These are phyloP conservation scores for Epizoanthus ramosus DNA, from an alignment of 92 coral and sea anemone genomes.

Conservation along the genomic window DNA sequence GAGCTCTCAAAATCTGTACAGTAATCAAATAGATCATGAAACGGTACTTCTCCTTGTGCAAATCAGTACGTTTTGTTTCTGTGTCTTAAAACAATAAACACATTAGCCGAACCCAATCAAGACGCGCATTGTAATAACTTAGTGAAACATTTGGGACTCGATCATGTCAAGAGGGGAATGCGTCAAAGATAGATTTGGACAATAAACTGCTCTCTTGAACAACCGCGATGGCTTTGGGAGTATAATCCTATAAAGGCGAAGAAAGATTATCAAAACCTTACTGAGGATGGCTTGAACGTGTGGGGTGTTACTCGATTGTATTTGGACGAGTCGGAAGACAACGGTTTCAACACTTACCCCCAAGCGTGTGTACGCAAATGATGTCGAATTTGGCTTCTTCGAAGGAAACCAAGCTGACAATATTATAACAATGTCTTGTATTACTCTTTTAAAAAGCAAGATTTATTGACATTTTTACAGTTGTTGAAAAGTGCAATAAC, in stretches of 20 bases:
- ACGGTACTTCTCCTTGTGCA: background rate
- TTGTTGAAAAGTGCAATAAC: no score
- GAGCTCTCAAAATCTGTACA: background rate
- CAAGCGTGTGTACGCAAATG: no score
- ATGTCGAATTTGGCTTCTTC: no score
- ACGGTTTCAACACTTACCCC: no score
- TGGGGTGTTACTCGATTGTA: background rate
- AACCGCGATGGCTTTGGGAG: background rate
- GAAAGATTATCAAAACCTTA: background rate
- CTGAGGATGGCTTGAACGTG: background rate
- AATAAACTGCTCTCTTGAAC: background rate
- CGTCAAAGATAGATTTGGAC: background rate
- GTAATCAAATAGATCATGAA: background rate
- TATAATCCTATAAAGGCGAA: slow-evolving; percentile 15
- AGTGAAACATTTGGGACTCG: slow-evolving; percentile 7
- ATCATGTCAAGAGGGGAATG: slow-evolving; percentile 5
- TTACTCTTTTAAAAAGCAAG: no score
- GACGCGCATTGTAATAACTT: slow-evolving; percentile 7
- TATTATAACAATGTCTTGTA: no score
- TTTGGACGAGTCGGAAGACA: no score
- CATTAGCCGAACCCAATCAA: slow-evolving; percentile 22
- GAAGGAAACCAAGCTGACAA: no score
- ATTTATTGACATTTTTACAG: no score
- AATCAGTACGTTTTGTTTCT: slow-evolving; percentile 25
- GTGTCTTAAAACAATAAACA: slow-evolving; percentile 12